These are phyloP conservation scores for Sternarchorhynchus goeldii DNA, from an alignment of 2,797 vertebrate species.

Conservation along the genomic window DNA sequence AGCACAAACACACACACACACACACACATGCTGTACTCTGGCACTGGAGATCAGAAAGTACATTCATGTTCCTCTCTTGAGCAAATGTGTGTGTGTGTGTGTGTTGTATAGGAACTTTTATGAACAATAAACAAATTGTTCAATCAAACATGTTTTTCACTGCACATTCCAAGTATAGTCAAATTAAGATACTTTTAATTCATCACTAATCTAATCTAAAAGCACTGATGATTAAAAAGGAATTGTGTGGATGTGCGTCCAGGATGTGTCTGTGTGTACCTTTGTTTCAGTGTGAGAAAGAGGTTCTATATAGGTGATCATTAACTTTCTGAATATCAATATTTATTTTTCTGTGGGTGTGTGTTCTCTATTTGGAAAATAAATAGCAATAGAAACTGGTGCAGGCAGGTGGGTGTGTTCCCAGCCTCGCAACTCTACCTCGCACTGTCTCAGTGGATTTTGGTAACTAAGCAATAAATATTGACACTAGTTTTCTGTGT, in stretches of 20 bases:
- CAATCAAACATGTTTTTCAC: too few species aligned
- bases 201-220: constrained; percentile 1
- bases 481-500: constrained; percentile 26
- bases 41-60: too few species aligned
- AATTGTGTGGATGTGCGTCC: constrained; percentile 11
- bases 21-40: too few species aligned
- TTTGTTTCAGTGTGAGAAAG: not conserved
- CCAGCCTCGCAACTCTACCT: constrained; percentile 8
- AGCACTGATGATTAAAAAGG: constrained; percentile 2
- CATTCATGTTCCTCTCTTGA: too few species aligned
- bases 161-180: too few species aligned
- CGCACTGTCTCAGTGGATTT: constrained; percentile 52
- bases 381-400: constrained; percentile 8
- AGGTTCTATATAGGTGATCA: not conserved
- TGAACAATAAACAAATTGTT: too few species aligned
- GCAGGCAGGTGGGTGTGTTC: constrained; percentile 48
- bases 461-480: constrained; percentile 59
- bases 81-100: too few species aligned
- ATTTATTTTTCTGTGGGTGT: constrained; percentile 17
- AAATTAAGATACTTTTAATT: not conserved
- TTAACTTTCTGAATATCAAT: constrained; percentile 24
- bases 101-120: too few species aligned
- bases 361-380: not conserved
- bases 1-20: too few species aligned
- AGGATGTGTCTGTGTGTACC: not conserved